Evolutionary conservation across 2,113 vertebrate genomes (phyloP).

Genomic region (Grallaria varia): DNA sequence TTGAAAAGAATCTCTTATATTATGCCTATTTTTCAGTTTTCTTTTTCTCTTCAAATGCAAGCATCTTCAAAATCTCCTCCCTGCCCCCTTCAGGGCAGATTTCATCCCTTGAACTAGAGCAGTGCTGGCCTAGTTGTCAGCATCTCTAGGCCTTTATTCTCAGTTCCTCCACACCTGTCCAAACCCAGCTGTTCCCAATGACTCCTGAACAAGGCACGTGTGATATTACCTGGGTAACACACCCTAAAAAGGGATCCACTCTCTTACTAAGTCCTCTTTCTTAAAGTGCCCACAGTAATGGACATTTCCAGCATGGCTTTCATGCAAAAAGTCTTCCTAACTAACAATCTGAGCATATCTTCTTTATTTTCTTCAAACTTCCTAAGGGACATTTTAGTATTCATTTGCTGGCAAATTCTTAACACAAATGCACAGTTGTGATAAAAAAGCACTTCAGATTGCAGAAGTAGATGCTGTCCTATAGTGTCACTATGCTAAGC

Average conservation of each 20-base stretch:
- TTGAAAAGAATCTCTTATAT: not conserved
- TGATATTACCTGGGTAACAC: not conserved
- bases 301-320: not conserved
- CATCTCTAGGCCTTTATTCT: not conserved
- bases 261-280: not conserved
- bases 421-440: not conserved
- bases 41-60: not conserved
- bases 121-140: not conserved
- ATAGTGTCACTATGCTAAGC: not conserved
- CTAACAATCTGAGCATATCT: not conserved
- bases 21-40: not conserved
- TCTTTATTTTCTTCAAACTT: not conserved
- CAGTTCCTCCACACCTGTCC: not conserved
- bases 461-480: not conserved
- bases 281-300: not conserved
- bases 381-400: not conserved
- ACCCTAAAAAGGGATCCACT: not conserved
- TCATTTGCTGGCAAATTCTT: not conserved
- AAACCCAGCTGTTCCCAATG: not conserved
- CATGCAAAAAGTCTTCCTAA: not conserved
- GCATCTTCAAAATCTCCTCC: not conserved
- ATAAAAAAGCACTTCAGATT: not conserved
- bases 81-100: not conserved
- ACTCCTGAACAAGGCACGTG: not conserved
- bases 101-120: not conserved